Evolutionary conservation across 2,888 invertebrate genomes (phyloP).

Genomic region (Protodeltote pygarga): DNA sequence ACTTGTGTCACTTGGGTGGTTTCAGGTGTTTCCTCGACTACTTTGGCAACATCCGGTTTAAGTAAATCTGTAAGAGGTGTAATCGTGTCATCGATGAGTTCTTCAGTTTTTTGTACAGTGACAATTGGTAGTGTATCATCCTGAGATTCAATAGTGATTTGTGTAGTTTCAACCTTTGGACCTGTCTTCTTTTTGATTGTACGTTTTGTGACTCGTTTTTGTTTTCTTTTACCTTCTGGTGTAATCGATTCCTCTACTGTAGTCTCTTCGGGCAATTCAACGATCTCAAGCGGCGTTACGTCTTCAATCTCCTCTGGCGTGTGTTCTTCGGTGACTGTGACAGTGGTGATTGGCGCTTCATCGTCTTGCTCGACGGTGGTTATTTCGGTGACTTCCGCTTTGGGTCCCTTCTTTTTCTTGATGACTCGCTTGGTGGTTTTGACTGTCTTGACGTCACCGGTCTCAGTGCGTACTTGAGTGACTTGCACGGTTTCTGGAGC

Average conservation of each 20-base stretch:
- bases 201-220: conserved; percentile 6
- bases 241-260: conserved; percentile 8
- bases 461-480: conserved; percentile 40
- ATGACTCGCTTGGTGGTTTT: conserved; percentile 23
- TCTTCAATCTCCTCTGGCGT: background rate
- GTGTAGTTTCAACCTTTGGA: conserved; percentile 21
- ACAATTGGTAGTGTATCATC: conserved; percentile 24
- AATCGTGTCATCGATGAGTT: conserved; percentile 17
- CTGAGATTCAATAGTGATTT: conserved; percentile 22
- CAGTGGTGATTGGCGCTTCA: conserved; percentile 27
- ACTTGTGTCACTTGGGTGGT: conserved; percentile 15
- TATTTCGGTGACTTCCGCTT: conserved; percentile 29
- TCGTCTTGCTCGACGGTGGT: conserved; percentile 26
- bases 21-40: conserved; percentile 16
- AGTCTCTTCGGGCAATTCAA: conserved; percentile 23
- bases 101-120: conserved; percentile 24
- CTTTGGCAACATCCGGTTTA: conserved; percentile 12
- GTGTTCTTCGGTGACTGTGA: conserved; percentile 16
- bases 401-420: conserved; percentile 23
- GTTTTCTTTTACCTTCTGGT: conserved; percentile 15
- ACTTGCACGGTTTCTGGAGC: conserved; percentile 41
- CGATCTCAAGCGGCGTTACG: background rate
- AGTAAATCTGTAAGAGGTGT: conserved; percentile 13
- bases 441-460: conserved; percentile 8
- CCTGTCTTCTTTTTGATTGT: conserved; percentile 24